Percentiles rank a stretch among this genome's conserved stretches.
Evolutionary conservation across 2,113 vertebrate genomes (phyloP).

Genomic region (Mionectes macconnelli): DNA sequence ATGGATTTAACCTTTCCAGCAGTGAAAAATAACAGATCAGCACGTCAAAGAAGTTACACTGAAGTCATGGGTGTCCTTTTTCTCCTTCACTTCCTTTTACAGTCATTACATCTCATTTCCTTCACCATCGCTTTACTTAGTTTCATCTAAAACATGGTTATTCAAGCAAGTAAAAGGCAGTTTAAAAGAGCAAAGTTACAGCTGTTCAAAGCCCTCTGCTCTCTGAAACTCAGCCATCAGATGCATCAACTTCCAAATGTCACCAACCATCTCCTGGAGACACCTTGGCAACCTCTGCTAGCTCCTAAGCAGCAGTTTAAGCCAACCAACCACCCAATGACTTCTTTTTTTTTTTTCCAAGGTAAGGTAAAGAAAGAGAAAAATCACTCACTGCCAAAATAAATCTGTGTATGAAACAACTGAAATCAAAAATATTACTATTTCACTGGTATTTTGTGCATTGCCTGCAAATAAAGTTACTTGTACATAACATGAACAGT

Average conservation of each 20-base stretch:
- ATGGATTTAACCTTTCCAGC: slow-evolving; percentile 50
- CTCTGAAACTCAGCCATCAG: background rate
- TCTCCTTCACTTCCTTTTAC: slow-evolving; percentile 36
- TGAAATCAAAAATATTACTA: background rate
- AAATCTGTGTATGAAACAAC: background rate
- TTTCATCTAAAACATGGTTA: background rate
- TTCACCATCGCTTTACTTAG: background rate
- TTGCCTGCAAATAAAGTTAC: background rate
- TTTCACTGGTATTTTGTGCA: background rate
- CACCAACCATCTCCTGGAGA: slow-evolving; percentile 3
- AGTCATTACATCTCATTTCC: background rate
- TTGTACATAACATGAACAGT: background rate
- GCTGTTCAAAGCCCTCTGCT: background rate
- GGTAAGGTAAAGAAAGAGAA: background rate
- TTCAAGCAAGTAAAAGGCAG: slow-evolving; percentile 5
- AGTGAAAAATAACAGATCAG: background rate
- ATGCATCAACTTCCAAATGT: background rate
- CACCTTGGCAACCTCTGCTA: background rate
- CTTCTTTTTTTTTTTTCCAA: background rate
- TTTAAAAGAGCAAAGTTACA: background rate
- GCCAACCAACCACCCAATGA: background rate
- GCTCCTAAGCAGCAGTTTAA: background rate
- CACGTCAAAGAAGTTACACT: background rate
- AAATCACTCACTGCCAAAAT: background rate
- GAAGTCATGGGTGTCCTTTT: background rate